Base-by-base conservation (phyloP, 92 coral and sea anemone species). In the Plumapathes pennacea region DNA sequence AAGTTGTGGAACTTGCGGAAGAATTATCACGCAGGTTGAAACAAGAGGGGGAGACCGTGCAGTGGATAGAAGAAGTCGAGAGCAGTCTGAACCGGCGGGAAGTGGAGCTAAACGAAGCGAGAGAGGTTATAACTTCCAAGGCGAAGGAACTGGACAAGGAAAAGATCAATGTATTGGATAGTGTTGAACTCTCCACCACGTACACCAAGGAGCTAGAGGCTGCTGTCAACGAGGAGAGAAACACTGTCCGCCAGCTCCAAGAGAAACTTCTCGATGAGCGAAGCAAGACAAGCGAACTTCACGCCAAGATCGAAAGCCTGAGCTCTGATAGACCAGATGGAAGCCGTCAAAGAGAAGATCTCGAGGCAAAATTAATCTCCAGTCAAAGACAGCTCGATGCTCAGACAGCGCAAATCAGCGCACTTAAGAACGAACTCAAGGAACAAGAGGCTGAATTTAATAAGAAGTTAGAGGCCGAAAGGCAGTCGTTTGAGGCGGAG, bases 1-100 rank as follows among this genome's bases (percentile, higher is more conserved):
- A 89, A 28, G 95, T 94, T n/a, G 49, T 94, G 1, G 85, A 80
- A 33, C 69, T 94, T 10, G 92, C 92, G 3, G 92, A 94, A 36
- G 99, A 94, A 61, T 71, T 94, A 36, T 81, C 89, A 32, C 66
- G 76, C 13, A 68, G 95, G 41, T 47, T 85, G 10, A 64, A 83
- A 9, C 69, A 81, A 10, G 96, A 94, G 42, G 72, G 84, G 52
- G 86, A 84, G 31, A 67, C 88, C 29, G 78, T 89, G 11, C 75
- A 71, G 29, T 81, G 90, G 86, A 80, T 81, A 32, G 85, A 80
- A 54, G 84, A 78, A 13, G 94, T 85, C n/a, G 99, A 88, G 74
- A 62, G 37, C 24, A 88, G 59, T 58, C 80, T 94, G 25, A 38
- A 69, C 24, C 72, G 54, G 49, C 81, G 81, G 5, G 86, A 84